phyloP scores from a whole-genome alignment of 2,113 vertebrate genomes.

The Raja brachyura region DNA sequence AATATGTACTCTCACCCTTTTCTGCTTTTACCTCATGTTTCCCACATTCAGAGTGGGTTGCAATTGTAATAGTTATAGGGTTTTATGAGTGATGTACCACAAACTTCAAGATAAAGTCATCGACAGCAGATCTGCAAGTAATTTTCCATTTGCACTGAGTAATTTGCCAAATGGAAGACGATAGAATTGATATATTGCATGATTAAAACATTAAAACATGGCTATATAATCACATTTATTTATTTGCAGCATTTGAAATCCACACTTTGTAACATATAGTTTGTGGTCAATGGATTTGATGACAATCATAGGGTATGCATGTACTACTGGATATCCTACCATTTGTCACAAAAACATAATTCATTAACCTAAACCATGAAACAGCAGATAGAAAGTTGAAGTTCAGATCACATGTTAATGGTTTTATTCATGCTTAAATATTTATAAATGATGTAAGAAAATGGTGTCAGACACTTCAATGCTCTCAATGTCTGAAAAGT shows the following conservation, averaged over 20 bases:
- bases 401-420: not conserved
- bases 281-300: not conserved
- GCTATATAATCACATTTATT: not conserved
- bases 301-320: not conserved
- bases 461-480: not conserved
- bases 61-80: not conserved
- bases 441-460: not conserved
- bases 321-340: not conserved
- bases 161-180: not conserved
- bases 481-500: not conserved
- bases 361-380: not conserved
- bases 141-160: not conserved
- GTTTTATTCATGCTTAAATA: not conserved
- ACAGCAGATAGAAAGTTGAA: not conserved
- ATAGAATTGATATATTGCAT: not conserved
- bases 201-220: not conserved
- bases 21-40: too few relatives aligned
- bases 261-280: not conserved
- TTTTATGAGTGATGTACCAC: not conserved
- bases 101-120: not conserved
- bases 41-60: too few relatives aligned
- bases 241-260: not conserved
- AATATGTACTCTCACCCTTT: too few relatives aligned
- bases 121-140: not conserved
- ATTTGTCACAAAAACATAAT: not conserved